Evolutionary conservation across 1,140 invertebrate genomes (phyloP).

Genomic region (Solenopsis fugax): DNA sequence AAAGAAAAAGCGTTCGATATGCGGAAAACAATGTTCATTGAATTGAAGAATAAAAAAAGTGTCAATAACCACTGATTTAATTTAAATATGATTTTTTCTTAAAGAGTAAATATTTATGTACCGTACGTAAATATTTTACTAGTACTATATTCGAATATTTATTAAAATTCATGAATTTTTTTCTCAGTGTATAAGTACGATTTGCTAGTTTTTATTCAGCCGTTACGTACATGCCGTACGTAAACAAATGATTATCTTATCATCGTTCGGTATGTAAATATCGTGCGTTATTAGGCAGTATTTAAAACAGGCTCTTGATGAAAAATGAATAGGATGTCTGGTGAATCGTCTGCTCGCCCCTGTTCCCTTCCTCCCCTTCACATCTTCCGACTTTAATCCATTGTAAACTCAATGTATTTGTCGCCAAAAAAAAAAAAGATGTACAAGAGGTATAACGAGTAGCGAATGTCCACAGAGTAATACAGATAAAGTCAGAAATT

Average conservation of each 20-base stretch:
- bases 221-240: neutral
- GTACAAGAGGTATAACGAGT: neutral
- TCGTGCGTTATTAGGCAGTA: neutral
- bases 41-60: neutral
- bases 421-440: neutral
- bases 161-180: too few relatives aligned
- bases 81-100: too few relatives aligned
- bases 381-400: neutral
- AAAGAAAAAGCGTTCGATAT: neutral
- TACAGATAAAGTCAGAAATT: neutral
- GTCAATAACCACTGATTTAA: too few relatives aligned
- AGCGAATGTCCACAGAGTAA: neutral
- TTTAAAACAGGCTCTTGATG: constrained; percentile 9
- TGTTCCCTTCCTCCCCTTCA: neutral
- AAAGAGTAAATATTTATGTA: too few relatives aligned
- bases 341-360: neutral
- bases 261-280: neutral
- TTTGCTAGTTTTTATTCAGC: neutral
- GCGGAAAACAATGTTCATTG: neutral
- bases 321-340: neutral
- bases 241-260: constrained; percentile 30
- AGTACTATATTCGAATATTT: too few relatives aligned
- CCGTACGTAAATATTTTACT: too few relatives aligned
- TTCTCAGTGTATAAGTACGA: neutral
- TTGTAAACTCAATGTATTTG: neutral